Conservation (phyloP, 2,113 vertebrate genomes). For the Oreochromis aureus region DNA sequence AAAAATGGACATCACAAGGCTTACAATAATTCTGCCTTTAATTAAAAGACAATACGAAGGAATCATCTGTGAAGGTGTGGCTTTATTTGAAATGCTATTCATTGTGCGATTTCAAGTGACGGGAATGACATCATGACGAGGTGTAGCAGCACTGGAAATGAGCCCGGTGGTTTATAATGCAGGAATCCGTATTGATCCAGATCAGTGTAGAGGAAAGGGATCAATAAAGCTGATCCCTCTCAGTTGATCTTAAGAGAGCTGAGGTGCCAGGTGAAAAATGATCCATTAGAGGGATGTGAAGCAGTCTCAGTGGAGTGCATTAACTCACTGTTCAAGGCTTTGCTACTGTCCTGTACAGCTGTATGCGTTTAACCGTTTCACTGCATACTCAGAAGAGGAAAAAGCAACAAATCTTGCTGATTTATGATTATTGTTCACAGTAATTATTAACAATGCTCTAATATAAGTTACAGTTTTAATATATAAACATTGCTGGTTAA, state of each 20-base stretch:
- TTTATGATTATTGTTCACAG: background rate
- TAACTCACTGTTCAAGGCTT: constrained; percentile 51
- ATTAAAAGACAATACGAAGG: constrained; percentile 5
- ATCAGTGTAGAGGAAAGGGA: constrained; percentile 34
- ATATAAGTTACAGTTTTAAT: background rate
- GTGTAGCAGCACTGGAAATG: constrained; percentile 3
- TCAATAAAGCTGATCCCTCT: constrained; percentile 59
- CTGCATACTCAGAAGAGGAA: too few relatives aligned
- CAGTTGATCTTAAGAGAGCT: constrained; percentile 61
- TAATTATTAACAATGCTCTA: background rate
- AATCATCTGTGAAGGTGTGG: background rate
- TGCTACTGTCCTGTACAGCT: constrained; percentile 3
- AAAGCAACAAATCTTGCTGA: background rate
- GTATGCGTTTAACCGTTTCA: constrained; percentile 17
- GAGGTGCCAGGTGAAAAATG: constrained; percentile 64
- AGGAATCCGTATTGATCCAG: constrained; percentile 54
- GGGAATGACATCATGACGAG: constrained; percentile 9
- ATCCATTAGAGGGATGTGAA: constrained; percentile 56
- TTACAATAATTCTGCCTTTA: constrained; percentile 6
- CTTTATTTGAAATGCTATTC: constrained; percentile 12
- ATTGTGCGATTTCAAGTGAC: constrained; percentile 16
- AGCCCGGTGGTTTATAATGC: constrained; percentile 37
- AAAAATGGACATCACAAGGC: constrained; percentile 20
- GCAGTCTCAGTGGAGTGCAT: constrained; percentile 44
- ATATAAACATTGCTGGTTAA: background rate